Evolutionary conservation across 2,113 vertebrate species (phyloP).

Genomic region (Aldabrachelys gigantea): DNA sequence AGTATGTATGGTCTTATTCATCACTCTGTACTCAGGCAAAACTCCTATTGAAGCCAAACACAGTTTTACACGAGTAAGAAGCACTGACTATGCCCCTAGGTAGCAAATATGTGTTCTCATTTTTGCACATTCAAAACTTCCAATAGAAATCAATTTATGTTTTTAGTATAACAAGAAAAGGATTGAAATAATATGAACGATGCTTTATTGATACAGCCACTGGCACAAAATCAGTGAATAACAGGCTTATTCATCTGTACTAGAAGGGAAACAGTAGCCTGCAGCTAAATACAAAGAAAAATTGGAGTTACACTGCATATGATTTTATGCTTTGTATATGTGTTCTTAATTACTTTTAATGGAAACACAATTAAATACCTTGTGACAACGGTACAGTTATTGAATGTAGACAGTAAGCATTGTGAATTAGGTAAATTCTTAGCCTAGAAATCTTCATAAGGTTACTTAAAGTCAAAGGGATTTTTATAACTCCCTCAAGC

Average conservation of each 20-base stretch:
- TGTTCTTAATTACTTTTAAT: constrained; percentile 37
- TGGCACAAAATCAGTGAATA: constrained; percentile 76
- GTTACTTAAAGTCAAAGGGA: not conserved
- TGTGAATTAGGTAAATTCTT: constrained; percentile 6
- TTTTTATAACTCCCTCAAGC: not conserved
- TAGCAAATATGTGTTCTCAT: not conserved
- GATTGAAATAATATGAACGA: constrained; percentile 77
- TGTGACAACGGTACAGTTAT: not conserved
- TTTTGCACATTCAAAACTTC: not conserved
- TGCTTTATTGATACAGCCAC: constrained; percentile 78
- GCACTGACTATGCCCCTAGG: not conserved
- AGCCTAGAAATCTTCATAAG: not conserved
- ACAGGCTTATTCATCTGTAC: constrained; percentile 80
- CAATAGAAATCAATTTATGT: not conserved
- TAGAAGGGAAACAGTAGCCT: constrained; percentile 80
- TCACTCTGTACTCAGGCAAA: not conserved
- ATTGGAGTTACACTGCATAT: constrained; percentile 50
- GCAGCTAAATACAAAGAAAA: constrained; percentile 71
- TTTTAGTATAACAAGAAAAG: constrained; percentile 74
- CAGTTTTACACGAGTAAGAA: accelerated
- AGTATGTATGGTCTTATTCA: not conserved
- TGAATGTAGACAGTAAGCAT: accelerated
- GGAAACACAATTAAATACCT: constrained; percentile 16
- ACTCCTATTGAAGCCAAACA: not conserved
- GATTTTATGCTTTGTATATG: not conserved